Evolutionary conservation across 2,888 invertebrate genomes (phyloP), one percentile per base, ranked within the genome.

Genomic region (Pyrrhia umbra): DNA sequence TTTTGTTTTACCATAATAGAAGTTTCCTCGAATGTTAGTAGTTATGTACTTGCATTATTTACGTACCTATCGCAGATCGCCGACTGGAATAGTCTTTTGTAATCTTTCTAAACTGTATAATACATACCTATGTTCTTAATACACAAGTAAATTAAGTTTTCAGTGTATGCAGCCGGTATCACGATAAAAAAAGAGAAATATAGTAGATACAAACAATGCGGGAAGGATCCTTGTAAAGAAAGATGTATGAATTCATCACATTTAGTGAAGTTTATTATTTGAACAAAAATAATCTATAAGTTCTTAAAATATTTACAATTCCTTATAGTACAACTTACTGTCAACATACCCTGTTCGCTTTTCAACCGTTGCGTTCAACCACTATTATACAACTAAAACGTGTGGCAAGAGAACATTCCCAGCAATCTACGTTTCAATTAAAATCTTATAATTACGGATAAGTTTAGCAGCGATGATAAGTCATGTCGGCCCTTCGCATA

Each of bases 291-390:
- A 93, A 87, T 93, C 90, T 93, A 91, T 90, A 84, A 83, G 82
- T 89, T 86, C 87, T 89, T 91, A 92, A 92, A 92, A 91, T 94
- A 95, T 94, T 91, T 94, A 94, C 94, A 95, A 90, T 92, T 86
- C 82, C 91, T 92, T 93, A 93, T 74, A 82, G 85, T 89, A 91
- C 81, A 90, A 88, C 91, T 94, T 93, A 93, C 86, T 87, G 87
- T 90, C 87, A 89, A 93, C 88, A 91, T 93, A 94, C 93, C 94
- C 94, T 94, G 93, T 92, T 93, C 93, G 85, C 94, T 94, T 94
- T 95, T 94, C 94, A 94, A 94, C 93, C 88, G 94, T 94, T 94
- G 94, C 88, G 83, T 87, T 87, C 77, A 82, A 81, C 86, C 80
- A 82, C 75, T 81, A 80, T 55, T 84, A 59, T 56, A 72, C 59